Conservation (phyloP, 2,797 vertebrate species). For the Nothura maculosa region DNA sequence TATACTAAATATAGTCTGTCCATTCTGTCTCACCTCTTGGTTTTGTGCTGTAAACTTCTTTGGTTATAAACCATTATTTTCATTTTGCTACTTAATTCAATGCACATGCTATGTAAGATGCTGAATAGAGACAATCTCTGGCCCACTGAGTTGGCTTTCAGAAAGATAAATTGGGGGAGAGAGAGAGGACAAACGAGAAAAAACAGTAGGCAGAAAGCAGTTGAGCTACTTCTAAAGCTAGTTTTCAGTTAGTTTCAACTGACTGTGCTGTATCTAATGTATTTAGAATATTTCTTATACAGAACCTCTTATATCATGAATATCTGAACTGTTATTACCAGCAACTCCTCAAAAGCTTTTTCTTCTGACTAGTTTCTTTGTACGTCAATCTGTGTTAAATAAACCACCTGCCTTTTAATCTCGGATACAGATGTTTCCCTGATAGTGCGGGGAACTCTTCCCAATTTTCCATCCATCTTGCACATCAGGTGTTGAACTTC, state of each 20-base stretch:
- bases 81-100: neutral
- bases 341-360: neutral
- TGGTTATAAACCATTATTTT: neutral
- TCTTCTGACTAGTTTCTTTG: constrained; percentile 47
- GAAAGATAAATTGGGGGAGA: constrained; percentile 22
- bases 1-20: neutral
- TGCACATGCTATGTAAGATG: neutral
- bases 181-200: constrained; percentile 6
- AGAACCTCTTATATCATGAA: constrained; percentile 16
- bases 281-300: constrained; percentile 39
- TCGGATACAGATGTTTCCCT: constrained; percentile 58
- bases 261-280: neutral
- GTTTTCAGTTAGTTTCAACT: constrained; percentile 21
- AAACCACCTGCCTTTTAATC: constrained; percentile 62
- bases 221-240: neutral
- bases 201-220: neutral
- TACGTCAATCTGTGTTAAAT: constrained; percentile 34
- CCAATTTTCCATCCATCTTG: constrained; percentile 39
- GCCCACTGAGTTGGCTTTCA: neutral
- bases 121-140: neutral
- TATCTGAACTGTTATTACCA: constrained; percentile 44
- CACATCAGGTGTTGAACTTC: constrained; percentile 33
- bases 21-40: neutral
- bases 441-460: constrained; percentile 20
- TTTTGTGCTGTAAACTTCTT: neutral